Evolutionary conservation across 2,797 vertebrate genomes (phyloP).

Genomic region (Hippocampus kuda): DNA sequence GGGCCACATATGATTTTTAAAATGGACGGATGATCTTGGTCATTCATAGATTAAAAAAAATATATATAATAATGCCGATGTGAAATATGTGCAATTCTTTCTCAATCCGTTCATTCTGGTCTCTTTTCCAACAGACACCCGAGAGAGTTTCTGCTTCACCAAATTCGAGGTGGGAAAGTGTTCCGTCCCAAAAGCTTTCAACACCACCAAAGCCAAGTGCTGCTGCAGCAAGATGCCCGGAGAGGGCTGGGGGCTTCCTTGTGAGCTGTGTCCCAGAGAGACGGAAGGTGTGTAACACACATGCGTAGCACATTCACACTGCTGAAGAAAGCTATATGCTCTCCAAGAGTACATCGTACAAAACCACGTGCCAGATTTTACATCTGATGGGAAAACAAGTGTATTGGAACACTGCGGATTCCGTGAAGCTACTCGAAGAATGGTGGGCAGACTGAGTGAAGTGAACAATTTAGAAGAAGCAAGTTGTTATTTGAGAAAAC

Average conservation of each 20-base stretch:
- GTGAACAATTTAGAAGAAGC: too few relatives aligned
- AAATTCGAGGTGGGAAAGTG: conserved; percentile 84
- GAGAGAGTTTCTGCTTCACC: conserved; percentile 91
- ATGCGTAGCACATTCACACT: conserved; percentile 6
- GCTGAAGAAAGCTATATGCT: not conserved
- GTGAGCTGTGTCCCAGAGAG: conserved; percentile 83
- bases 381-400: not conserved
- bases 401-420: not conserved
- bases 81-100: not conserved
- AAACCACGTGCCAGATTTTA: not conserved
- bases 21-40: not conserved
- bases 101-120: not conserved
- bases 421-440: not conserved
- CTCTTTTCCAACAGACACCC: conserved; percentile 70
- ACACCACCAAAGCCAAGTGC: conserved; percentile 87
- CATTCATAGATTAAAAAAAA: not conserved
- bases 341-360: not conserved
- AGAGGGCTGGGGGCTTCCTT: conserved; percentile 92
- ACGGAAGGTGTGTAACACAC: conserved; percentile 67
- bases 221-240: conserved; percentile 91
- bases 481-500: too few relatives aligned
- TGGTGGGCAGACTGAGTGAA: not conserved
- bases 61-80: not conserved
- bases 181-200: conserved; percentile 81
- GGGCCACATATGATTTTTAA: not conserved